Evolutionary conservation across 2,113 vertebrate genomes (phyloP).

Genomic region (Coracopsis vasa): DNA sequence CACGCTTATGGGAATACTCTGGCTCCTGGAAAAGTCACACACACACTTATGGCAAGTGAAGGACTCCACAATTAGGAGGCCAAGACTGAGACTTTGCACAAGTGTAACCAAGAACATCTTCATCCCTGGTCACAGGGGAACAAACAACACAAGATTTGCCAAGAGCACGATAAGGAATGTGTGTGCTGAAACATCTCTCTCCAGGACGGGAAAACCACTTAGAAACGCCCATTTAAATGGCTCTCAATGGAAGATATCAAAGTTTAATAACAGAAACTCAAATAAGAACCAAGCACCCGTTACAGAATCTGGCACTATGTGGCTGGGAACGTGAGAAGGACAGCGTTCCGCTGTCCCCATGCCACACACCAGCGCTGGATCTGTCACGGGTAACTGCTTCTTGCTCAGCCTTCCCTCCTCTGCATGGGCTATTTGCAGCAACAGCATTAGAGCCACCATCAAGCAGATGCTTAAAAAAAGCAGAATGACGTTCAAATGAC

Average conservation of each 20-base stretch:
- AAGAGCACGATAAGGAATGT: accelerated
- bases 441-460: constrained; percentile 42
- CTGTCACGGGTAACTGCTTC: constrained; percentile 33
- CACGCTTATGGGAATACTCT: background rate
- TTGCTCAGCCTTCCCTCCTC: constrained; percentile 23
- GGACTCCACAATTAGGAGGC: background rate
- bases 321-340: background rate
- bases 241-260: background rate
- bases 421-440: constrained; percentile 30
- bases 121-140: background rate
- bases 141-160: background rate
- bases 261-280: background rate
- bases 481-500: constrained; percentile 63
- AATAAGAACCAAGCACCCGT: background rate
- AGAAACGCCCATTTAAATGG: background rate
- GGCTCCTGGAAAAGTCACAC: background rate
- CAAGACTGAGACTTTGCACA: background rate
- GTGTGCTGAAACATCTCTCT: background rate
- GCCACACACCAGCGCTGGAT: background rate
- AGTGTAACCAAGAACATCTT: background rate
- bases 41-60: accelerated
- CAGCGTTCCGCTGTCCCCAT: background rate
- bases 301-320: background rate
- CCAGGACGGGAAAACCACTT: background rate
- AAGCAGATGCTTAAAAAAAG: constrained; percentile 65